Percentiles rank a stretch among this genome's conserved stretches.
Evolutionary conservation across 2,797 vertebrate genomes (phyloP).

Genomic region (Cryptoblepharus egeriae): DNA sequence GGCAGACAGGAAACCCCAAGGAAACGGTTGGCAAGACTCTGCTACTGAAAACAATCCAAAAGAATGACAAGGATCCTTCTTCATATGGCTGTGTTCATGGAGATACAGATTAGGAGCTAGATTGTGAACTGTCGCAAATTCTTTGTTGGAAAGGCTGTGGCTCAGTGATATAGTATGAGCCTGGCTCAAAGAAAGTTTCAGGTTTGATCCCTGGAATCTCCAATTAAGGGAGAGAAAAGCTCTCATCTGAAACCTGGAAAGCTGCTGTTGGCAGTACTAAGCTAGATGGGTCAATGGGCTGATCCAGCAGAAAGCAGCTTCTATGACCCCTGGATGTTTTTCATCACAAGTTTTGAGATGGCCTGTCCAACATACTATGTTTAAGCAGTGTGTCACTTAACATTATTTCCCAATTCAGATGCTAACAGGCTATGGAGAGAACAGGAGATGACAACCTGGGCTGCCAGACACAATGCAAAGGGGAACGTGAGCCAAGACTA

Average conservation of each 20-base stretch:
- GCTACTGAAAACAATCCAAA: slow-evolving; percentile 29
- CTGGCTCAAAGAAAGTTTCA: too few species aligned
- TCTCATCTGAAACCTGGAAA: too few species aligned
- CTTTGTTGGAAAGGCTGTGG: too few species aligned
- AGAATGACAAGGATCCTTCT: slow-evolving; percentile 22
- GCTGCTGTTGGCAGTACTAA: too few species aligned
- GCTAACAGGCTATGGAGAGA: slow-evolving; percentile 54
- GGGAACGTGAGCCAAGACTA: background rate
- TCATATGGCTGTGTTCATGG: slow-evolving; percentile 44
- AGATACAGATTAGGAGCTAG: slow-evolving; percentile 19
- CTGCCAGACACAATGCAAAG: slow-evolving; percentile 9
- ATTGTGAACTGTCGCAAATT: slow-evolving; percentile 5
- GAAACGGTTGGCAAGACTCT: background rate
- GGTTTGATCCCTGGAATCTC: too few species aligned
- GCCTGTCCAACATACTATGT: slow-evolving; percentile 3
- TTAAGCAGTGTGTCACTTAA: background rate
- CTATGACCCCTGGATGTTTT: slow-evolving; percentile 17
- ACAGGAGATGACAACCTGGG: slow-evolving; percentile 8
- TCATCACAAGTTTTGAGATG: slow-evolving; percentile 23
- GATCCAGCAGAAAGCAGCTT: background rate
- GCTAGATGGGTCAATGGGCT: too few species aligned
- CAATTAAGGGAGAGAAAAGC: background rate
- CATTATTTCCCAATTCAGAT: slow-evolving; percentile 36
- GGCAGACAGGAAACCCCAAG: background rate
- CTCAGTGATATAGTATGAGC: too few species aligned